Evolutionary conservation across 2,797 vertebrate species (phyloP).

Genomic region (Myripristis murdjan): DNA sequence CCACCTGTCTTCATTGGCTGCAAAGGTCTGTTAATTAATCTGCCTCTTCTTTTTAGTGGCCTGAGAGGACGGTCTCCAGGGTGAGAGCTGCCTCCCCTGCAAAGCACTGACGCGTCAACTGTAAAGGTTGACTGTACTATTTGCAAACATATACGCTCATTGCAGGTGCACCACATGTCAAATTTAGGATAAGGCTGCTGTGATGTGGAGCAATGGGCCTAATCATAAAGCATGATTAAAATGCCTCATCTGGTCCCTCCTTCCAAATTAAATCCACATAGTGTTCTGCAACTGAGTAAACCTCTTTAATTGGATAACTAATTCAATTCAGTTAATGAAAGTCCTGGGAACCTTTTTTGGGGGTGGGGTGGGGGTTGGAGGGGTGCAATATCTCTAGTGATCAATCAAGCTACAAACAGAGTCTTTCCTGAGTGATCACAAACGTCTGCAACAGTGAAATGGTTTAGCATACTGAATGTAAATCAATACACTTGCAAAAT

Average conservation of each 20-base stretch:
- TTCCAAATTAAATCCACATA: constrained; percentile 74
- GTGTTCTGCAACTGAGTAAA: constrained; percentile 54
- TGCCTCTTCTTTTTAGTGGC: constrained; percentile 72
- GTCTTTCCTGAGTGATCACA: constrained; percentile 87
- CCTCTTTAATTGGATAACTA: constrained; percentile 82
- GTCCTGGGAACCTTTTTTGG: constrained; percentile 88
- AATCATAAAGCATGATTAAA: constrained; percentile 68
- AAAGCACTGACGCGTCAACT: constrained; percentile 26
- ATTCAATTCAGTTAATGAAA: constrained; percentile 89
- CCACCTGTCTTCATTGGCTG: constrained; percentile 88
- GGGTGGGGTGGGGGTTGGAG: too few relatives aligned
- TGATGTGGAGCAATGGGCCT: constrained; percentile 47
- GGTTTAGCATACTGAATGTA: constrained; percentile 85
- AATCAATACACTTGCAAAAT: constrained; percentile 81
- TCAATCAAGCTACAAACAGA: constrained; percentile 87
- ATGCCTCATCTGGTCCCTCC: constrained; percentile 63
- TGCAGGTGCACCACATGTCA: constrained; percentile 54
- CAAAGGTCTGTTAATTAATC: constrained; percentile 86
- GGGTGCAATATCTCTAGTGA: constrained; percentile 87
- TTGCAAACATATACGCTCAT: constrained; percentile 69
- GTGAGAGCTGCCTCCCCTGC: constrained; percentile 39
- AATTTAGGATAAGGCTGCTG: constrained; percentile 52
- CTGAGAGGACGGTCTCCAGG: constrained; percentile 40
- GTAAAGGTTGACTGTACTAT: constrained; percentile 61
- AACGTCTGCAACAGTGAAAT: constrained; percentile 83